Base-by-base conservation (phyloP, 2,113 vertebrate genomes). In the Prionailurus bengalensis region DNA sequence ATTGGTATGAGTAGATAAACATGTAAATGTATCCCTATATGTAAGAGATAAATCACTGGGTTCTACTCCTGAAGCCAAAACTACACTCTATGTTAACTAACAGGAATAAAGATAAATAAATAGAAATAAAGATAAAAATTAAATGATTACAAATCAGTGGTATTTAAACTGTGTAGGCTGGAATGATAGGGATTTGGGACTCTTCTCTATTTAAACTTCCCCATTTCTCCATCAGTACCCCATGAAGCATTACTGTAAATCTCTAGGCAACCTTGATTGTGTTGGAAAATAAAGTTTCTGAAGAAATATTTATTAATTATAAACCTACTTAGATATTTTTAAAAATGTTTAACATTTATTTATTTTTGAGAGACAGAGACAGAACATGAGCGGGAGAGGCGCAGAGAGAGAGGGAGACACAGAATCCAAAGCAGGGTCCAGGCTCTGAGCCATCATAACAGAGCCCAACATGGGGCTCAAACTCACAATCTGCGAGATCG, bases 191-290 rank as follows among this genome's bases (percentile, higher is more conserved):
- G 17, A 58, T 42, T 29, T 53, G 63, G 10, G 13, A 8, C 3
- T 39, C 55, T 36, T 65, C 3, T 63, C 10, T 45, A 7, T 5
- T 42, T 27, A 55, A 10, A 65, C 2, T 61, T 78, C 1, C 16
- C 17, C 4, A 33, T 70, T 9, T 36, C 10, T 63, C 2, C 3
- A 4, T 13, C 36, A 23, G 4, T 4, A 5, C 16, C 1, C 2
- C 7, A 31, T 2, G 7, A 74, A 55, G n/a, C 0, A 19, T 73
- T 51, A 73, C 45, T 31, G 12, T 51, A 21, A 42, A 23, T 42
- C 8, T 16, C 7, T 42, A 65, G 31, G 33, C 42, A 1, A 86
- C 3, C 9, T 16, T 27, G 21, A 36, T 73, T 70, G 19, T 33
- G 29, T 81, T 74, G 36, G n/a, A 82, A 97, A 90, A 48, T 31